A percentile compares a stretch with the other conserved stretches of the same genome.
Evolutionary conservation across 2,888 invertebrate species (phyloP).

Genomic region (Willowsia nigromaculata): DNA sequence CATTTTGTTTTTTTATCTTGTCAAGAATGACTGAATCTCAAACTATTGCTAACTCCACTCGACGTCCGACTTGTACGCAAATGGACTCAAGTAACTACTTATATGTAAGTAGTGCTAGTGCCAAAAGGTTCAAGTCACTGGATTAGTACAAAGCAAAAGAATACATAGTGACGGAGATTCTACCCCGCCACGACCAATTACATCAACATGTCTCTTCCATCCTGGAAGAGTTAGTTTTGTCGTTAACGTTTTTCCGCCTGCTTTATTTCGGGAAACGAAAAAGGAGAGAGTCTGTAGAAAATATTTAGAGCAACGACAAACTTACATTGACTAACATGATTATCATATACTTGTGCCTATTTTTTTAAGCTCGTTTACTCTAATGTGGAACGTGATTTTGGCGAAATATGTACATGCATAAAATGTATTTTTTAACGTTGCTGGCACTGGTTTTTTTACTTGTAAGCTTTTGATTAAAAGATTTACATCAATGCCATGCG

Average conservation of each 20-base stretch:
- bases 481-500: neutral
- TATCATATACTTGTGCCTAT: neutral
- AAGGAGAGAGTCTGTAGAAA: neutral
- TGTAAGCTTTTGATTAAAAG: neutral
- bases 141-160: neutral
- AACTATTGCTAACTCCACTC: constrained; percentile 18
- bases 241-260: neutral
- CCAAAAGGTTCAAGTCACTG: constrained; percentile 24
- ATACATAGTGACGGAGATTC: constrained; percentile 1
- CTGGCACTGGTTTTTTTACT: neutral
- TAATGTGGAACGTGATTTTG: constrained; percentile 12
- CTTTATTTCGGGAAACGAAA: neutral
- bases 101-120: neutral
- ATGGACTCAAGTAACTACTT: constrained; percentile 14
- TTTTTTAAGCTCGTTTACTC: neutral
- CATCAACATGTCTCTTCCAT: constrained; percentile 6
- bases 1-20: constrained; percentile 27
- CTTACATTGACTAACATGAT: neutral
- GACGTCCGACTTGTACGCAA: constrained; percentile 22
- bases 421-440: neutral
- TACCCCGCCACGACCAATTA: constrained; percentile 33
- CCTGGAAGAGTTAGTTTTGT: neutral
- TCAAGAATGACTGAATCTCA: constrained; percentile 16
- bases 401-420: neutral
- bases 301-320: neutral